These are phyloP conservation scores for Cirrhinus molitorella DNA, from an alignment of 2,797 vertebrate genomes.

Conservation along the genomic window DNA sequence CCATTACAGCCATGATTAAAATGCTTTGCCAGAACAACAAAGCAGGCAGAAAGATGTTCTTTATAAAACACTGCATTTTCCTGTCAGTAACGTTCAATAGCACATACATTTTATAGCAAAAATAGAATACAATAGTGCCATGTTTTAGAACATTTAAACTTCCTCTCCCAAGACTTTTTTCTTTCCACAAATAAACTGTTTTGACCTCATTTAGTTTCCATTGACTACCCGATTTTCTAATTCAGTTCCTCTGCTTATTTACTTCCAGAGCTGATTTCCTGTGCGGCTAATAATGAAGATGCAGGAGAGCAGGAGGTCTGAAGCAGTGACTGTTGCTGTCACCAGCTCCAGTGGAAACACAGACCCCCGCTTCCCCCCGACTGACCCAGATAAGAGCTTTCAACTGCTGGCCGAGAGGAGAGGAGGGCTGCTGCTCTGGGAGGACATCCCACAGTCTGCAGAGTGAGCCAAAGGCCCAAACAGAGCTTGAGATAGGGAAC, in stretches of 20 bases:
- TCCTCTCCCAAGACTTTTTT: constrained; percentile 4
- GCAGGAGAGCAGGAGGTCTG: constrained; percentile 14
- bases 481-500: constrained; percentile 22
- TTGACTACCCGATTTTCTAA: neutral
- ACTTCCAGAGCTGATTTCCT: constrained; percentile 1
- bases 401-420: constrained; percentile 73
- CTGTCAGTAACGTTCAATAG: neutral
- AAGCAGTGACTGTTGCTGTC: constrained; percentile 53
- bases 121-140: no score
- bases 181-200: neutral
- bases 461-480: constrained; percentile 50
- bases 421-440: constrained; percentile 68
- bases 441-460: constrained; percentile 70
- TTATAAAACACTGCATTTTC: neutral
- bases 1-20: neutral
- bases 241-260: constrained; percentile 23
- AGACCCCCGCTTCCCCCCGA: constrained; percentile 36
- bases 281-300: neutral
- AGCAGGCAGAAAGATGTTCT: neutral
- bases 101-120: neutral
- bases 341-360: constrained; percentile 56
- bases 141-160: neutral
- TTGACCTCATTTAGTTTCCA: neutral
- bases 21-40: neutral
- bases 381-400: constrained; percentile 79